Base-by-base conservation (phyloP, 2,888 invertebrate genomes). In the Blastobasis lacticolella region DNA sequence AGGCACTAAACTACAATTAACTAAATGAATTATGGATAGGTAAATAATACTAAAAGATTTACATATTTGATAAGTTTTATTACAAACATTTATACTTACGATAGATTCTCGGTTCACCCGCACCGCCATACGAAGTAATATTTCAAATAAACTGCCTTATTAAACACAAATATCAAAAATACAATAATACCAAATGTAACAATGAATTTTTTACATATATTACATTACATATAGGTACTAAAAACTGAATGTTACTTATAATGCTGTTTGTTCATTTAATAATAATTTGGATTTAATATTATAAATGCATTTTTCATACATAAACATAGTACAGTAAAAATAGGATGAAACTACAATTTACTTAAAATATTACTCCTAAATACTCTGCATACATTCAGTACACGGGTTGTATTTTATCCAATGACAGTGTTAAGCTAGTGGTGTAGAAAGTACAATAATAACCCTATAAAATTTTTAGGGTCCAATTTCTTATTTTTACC, bases 51-150 rank as follows among this genome's bases (percentile, higher is more conserved):
- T 60, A 50, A 54, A 52, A 44, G 50, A 61, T 55, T 59, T 54
- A 60, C 64, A 57, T 55, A 50, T 58, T 52, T 58, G 62, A 55
- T 63, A 66, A 62, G 67, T 73, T 78, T 78, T 75, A 74, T 71
- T 77, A 69, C 72, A 75, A 66, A 69, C 44, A 45, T 10, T 59
- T 68, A 74, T 78, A 79, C 76, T 81, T 78, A 82, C 73, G n/a
- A 65, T 63, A 65, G 60, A 53, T 50, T 40, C 51, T 50, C 58
- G 58, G 55, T 57, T 61, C 63, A 63, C 61, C 54, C 59, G 57
- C 56, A 56, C 54, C 50, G 46, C 10, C 49, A 5, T 51, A 45
- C 44, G 38, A 60, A 68, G 74, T 77, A 74, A 76, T 76, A 82
- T 78, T 79, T 78, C 55, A 79, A 83, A 73, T 74, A 81, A 78